Evolutionary conservation across 1,140 invertebrate genomes (phyloP), one percentile per base, ranked within the genome.

Genomic region (Tribolium castaneum): DNA sequence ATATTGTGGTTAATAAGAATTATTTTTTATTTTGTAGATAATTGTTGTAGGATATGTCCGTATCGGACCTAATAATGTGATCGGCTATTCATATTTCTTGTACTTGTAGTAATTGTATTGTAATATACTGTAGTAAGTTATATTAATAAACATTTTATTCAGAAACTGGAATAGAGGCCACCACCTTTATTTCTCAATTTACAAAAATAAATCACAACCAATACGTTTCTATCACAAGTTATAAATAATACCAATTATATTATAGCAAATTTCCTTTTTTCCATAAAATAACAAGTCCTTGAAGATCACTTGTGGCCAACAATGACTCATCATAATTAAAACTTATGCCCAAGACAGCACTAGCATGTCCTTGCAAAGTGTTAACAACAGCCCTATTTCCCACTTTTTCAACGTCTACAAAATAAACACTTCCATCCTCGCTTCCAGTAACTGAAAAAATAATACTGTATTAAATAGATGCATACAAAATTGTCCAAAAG

Each of bases 291-390:
- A 97, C 93, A 81, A 95, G 91, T 6, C 95, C 96, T 82, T 94
- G 90, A 71, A 92, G 88, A 89, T 97, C 96, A 85, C 93, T 94
- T 25, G 94, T 95, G 50, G 95, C 95, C 30, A 97, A 88, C 77
- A 97, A 88, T 85, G 94, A 94, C 88, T 97, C 96, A 87, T 97
- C 95, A 88, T 95, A 95, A 88, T 96, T 97, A 85, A 97, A 97
- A 82, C 92, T 93, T 9, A 97, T 92, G 74, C 95, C 93, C 2
- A 96, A 87, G 25, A 96, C 94, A 2, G 95, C 91, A 49, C 92
- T 91, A 7, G 94, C 93, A 88, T 97, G 96, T 39, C 91, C 95
- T 86, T 96, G 93, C 7, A 97, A 87, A 87, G 95, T 94, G 85
- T 96, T 96, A 9, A 97, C 91, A 80, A 93, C 92, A 2, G 93